A percentile compares a stretch with the other conserved stretches of the same genome.
Evolutionary conservation across 2,797 vertebrate genomes (phyloP).

Genomic region (Argya squamiceps): DNA sequence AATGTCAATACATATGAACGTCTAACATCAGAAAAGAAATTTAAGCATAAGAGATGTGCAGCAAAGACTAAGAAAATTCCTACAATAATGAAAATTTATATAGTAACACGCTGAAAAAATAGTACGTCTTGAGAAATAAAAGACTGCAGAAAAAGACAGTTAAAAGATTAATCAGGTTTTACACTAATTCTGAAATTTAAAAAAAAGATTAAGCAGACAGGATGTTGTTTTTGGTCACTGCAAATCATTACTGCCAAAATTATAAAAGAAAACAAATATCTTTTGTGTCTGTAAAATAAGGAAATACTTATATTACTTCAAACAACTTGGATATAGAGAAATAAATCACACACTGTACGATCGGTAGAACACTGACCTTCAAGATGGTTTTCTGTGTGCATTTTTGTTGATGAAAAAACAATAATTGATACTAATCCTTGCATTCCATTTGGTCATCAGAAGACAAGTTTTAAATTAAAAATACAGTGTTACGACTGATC

Average conservation of each 20-base stretch:
- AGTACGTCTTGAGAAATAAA: background rate
- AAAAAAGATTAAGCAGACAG: background rate
- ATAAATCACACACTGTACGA: background rate
- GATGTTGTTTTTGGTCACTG: background rate
- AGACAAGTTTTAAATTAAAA: background rate
- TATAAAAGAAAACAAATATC: background rate
- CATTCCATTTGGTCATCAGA: background rate
- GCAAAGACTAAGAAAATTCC: background rate
- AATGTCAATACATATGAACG: background rate
- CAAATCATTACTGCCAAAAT: background rate
- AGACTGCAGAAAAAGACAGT: background rate
- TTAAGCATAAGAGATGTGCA: background rate
- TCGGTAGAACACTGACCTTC: background rate
- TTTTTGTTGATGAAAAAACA: background rate
- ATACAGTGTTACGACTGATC: background rate
- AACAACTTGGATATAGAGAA: background rate
- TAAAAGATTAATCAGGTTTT: background rate
- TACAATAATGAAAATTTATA: background rate
- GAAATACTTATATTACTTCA: background rate
- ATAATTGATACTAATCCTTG: background rate
- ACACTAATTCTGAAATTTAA: background rate
- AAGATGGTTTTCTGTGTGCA: background rate
- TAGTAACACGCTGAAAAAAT: background rate
- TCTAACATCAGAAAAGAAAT: background rate
- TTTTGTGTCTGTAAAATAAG: background rate